A percentile compares a stretch with the other conserved stretches of the same genome.
Conservation (phyloP, 2,113 vertebrate species). For the Entosphenus tridentatus region DNA sequence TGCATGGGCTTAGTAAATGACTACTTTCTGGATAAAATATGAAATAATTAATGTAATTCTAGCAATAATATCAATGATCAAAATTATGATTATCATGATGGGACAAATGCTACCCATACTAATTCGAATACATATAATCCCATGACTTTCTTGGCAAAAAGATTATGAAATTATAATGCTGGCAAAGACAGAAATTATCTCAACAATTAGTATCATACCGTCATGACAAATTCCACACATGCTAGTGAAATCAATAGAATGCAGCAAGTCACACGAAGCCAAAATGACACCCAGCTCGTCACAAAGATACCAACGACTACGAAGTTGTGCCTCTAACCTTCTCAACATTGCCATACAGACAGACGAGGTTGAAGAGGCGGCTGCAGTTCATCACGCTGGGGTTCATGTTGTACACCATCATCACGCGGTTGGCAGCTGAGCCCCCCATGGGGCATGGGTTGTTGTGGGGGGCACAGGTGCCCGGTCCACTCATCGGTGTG, state of each 20-base stretch:
- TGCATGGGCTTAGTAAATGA: too few relatives aligned
- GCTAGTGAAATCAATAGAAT: not conserved
- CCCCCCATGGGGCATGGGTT: conserved; percentile 38
- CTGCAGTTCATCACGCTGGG: conserved; percentile 88
- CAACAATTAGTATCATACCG: too few relatives aligned
- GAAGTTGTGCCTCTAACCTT: conserved; percentile 31
- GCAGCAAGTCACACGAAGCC: not conserved
- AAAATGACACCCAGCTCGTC: conserved; percentile 9
- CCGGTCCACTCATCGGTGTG: not conserved
- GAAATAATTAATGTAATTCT: too few relatives aligned
- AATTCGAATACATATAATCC: too few relatives aligned
- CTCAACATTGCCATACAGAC: conserved; percentile 90
- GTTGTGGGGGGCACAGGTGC: conserved; percentile 30
- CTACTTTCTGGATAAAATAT: too few relatives aligned
- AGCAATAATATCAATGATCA: too few relatives aligned
- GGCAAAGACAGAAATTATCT: not conserved
- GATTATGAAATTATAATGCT: not conserved
- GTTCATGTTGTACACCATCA: conserved; percentile 78
- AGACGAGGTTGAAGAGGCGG: conserved; percentile 89
- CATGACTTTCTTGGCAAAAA: too few relatives aligned
- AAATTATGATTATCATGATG: too few relatives aligned
- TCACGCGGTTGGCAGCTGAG: conserved; percentile 33
- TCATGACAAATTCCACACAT: conserved; percentile 1
- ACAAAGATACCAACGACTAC: not conserved
- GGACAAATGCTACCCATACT: too few relatives aligned